These are phyloP conservation scores for Hyposoter didymator DNA, from an alignment of 2,888 invertebrate species.

Conservation along the genomic window DNA sequence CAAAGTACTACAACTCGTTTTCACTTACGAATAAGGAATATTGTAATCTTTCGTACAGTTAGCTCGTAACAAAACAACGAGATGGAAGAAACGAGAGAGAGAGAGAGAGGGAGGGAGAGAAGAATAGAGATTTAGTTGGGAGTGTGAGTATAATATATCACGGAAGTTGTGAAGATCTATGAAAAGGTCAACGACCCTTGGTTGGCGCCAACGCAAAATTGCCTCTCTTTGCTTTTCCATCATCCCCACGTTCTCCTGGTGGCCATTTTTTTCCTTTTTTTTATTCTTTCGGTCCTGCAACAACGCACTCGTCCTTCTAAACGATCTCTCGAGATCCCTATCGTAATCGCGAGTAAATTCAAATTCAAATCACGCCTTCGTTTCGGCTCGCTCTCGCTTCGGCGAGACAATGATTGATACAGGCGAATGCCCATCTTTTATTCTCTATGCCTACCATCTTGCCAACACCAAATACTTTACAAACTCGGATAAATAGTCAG, in stretches of 20 bases:
- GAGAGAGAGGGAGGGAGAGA: background rate
- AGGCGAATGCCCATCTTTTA: conserved; percentile 26
- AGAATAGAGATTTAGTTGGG: conserved; percentile 17
- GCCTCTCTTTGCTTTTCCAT: conserved; percentile 30
- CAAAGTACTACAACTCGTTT: conserved; percentile 50
- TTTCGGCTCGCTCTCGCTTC: conserved; percentile 1
- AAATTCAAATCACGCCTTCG: conserved; percentile 60
- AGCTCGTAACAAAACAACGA: conserved; percentile 19
- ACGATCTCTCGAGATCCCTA: conserved; percentile 52
- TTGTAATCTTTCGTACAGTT: conserved; percentile 46
- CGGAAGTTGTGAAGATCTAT: conserved; percentile 48
- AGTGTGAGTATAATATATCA: conserved; percentile 50
- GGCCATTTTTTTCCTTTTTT: background rate
- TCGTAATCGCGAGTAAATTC: conserved; percentile 43
- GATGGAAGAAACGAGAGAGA: background rate
- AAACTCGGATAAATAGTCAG: background rate
- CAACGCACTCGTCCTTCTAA: conserved; percentile 51
- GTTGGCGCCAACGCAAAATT: conserved; percentile 57
- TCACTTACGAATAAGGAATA: conserved; percentile 53
- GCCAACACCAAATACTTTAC: conserved; percentile 3
- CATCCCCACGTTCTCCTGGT: conserved; percentile 7
- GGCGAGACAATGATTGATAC: conserved; percentile 62
- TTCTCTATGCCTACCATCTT: conserved; percentile 8
- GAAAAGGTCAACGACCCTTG: conserved; percentile 56
- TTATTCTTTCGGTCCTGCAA: conserved; percentile 34